These are phyloP conservation scores for Cydia pomonella DNA, from an alignment of 1,140 invertebrate species.

Conservation along the genomic window DNA sequence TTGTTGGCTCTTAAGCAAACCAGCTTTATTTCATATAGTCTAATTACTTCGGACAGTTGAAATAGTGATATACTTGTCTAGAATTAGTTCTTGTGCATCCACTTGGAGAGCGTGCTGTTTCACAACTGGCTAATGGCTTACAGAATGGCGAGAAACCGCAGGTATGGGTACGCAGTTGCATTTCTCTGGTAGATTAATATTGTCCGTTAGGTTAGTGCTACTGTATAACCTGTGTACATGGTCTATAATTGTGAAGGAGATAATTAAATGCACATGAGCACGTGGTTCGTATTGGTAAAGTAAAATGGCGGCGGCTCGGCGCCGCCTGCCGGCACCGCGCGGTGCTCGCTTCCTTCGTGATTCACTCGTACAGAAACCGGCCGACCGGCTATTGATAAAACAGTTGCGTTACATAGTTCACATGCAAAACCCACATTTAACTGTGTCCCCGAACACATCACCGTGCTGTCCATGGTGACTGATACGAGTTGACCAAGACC, in stretches of 20 bases:
- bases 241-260: constrained; percentile 32
- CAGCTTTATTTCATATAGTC: background rate
- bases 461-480: too few species aligned
- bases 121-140: constrained; percentile 51
- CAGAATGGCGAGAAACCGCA: constrained; percentile 68
- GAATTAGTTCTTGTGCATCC: constrained; percentile 36
- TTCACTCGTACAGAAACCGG: constrained; percentile 44
- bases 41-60: constrained; percentile 10
- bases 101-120: constrained; percentile 44
- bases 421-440: background rate
- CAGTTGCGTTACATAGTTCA: constrained; percentile 5
- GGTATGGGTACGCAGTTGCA: constrained; percentile 52
- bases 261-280: constrained; percentile 62
- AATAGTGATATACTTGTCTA: constrained; percentile 40
- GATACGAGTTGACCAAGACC: too few species aligned
- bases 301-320: constrained; percentile 75
- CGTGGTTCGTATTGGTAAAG: constrained; percentile 70
- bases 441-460: background rate
- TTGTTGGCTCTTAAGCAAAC: constrained; percentile 12
- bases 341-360: constrained; percentile 42
- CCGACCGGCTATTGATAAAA: constrained; percentile 37
- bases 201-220: background rate
- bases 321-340: constrained; percentile 52
- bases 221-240: background rate
- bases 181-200: constrained; percentile 29